Evolutionary conservation across 1,140 invertebrate species (phyloP).

Genomic region (Spodoptera litura): DNA sequence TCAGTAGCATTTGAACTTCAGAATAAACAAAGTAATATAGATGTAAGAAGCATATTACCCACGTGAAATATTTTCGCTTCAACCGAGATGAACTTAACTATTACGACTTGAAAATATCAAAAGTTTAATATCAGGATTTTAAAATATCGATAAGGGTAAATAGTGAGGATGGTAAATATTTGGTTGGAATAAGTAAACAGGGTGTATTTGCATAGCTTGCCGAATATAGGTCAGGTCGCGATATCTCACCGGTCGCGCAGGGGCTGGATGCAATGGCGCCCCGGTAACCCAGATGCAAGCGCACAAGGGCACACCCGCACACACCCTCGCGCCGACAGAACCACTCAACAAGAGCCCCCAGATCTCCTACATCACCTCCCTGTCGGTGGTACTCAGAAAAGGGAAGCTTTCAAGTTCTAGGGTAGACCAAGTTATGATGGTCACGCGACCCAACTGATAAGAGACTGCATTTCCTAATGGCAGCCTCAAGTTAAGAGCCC

Average conservation of each 20-base stretch:
- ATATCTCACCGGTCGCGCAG: constrained; percentile 54
- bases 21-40: too few relatives aligned
- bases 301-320: constrained; percentile 59
- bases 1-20: too few relatives aligned
- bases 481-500: constrained; percentile 28
- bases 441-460: constrained; percentile 1
- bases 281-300: constrained; percentile 73
- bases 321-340: constrained; percentile 10
- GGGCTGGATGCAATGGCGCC: constrained; percentile 69
- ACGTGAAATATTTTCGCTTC: too few relatives aligned
- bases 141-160: not conserved
- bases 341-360: constrained; percentile 48
- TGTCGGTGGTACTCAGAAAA: not conserved
- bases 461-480: constrained; percentile 50
- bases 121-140: too few relatives aligned
- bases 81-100: too few relatives aligned
- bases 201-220: constrained; percentile 62
- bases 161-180: constrained; percentile 31
- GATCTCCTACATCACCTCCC: constrained; percentile 22
- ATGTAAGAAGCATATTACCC: too few relatives aligned
- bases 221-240: constrained; percentile 74
- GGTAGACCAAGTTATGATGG: constrained; percentile 20
- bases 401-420: constrained; percentile 11
- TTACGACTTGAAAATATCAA: too few relatives aligned
- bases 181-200: constrained; percentile 42